These are phyloP conservation scores for Catharus minimus DNA, from an alignment of 2,113 vertebrate genomes.

Conservation along the genomic window DNA sequence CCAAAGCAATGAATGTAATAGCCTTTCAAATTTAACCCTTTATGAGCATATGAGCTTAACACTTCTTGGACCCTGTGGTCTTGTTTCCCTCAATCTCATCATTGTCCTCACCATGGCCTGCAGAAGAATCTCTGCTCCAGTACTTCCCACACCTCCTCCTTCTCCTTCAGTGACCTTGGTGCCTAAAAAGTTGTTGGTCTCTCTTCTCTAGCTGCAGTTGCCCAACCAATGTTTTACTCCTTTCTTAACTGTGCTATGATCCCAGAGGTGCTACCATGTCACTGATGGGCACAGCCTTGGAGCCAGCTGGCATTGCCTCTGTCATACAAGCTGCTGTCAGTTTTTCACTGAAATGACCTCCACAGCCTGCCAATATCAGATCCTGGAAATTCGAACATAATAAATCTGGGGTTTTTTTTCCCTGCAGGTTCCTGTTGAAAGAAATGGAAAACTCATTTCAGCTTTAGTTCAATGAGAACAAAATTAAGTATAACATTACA, in stretches of 20 bases:
- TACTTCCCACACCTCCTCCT: not conserved
- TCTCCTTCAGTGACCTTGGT: not conserved
- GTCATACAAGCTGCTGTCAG: not conserved
- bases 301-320: not conserved
- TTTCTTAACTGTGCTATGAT: not conserved
- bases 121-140: not conserved
- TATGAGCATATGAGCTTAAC: not conserved
- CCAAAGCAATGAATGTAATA: not conserved
- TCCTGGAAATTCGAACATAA: not conserved
- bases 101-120: not conserved
- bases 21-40: not conserved
- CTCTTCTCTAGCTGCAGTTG: not conserved
- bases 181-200: not conserved
- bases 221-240: not conserved
- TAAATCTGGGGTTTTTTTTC: not conserved
- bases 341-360: not conserved
- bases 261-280: not conserved
- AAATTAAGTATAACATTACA: not conserved
- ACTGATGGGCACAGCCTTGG: not conserved
- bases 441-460: not conserved
- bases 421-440: not conserved
- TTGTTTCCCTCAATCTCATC: not conserved
- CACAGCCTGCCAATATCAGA: not conserved
- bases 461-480: not conserved
- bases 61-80: not conserved